Base-by-base conservation (phyloP, 2,113 vertebrate species). In the Solenodon paradoxus region DNA sequence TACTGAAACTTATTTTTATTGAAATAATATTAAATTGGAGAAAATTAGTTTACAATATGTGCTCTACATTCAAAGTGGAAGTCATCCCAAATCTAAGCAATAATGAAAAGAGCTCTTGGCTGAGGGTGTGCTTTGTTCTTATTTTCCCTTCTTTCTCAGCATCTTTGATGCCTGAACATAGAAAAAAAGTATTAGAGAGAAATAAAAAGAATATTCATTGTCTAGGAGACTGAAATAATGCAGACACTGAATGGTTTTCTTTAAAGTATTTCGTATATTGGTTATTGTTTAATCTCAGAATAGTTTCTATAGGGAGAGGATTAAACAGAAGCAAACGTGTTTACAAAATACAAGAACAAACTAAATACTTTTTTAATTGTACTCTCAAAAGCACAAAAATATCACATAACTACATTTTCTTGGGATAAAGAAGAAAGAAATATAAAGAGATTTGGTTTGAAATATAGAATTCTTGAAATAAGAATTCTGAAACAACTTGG, bases 1-100 rank as follows among this genome's bases (percentile, higher is more conserved):
- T 94, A 51, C n/a, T 47, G 20, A 92, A 95, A 68, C 24, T 95
- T 96, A 97, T 22, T 35, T 86, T 97, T 96, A 75, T 90, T 94
- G 92, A 97, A 97, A 97, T 53, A 95, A 95, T 95, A 93, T 97
- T 96, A 93, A 97, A 94, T 75, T 77, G 9, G 80, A 83, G 96
- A 94, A 92, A 51, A n/a, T 93, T 95, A 92, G 71, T 97, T 96
- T 92, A 89, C 74, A 71, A 59, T 63, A 38, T 15, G 64, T 17
- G 28, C 6, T 59, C 95, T 88, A 51, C 40, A 12, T 59, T 69
- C 90, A 94, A 81, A 95, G 35, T 4, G 92, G 95, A 92, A 96
- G 64, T 85, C 61, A 64, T 84, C 9, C 9, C 61, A 80, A 92
- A 91, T 84, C 49, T 96, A 63, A 90, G 59, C 93, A 69, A 68